A percentile compares a stretch with the other conserved stretches of the same genome.
phyloP scores from a whole-genome alignment of 2,888 invertebrate species.

The Caenorhabditis sp. region DNA sequence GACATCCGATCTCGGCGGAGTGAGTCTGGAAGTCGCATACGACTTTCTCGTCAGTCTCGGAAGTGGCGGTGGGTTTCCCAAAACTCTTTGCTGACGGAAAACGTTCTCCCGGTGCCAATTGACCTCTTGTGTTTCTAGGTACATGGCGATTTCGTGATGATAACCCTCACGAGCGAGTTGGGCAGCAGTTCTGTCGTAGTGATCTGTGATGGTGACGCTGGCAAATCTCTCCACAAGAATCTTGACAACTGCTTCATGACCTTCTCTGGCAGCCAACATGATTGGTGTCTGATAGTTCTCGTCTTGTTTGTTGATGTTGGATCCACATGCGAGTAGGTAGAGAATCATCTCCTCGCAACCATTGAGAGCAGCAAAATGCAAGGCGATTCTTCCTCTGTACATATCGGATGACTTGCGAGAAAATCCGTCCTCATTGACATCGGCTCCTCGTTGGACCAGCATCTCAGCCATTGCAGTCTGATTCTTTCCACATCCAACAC shows the following conservation, averaged over 20 bases:
- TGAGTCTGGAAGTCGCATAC: background rate
- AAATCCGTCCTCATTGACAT: slow-evolving; percentile 33
- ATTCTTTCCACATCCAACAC: background rate
- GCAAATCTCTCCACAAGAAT: slow-evolving; percentile 3
- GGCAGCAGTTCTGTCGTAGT: background rate
- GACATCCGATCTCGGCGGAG: no score
- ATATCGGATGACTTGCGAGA: slow-evolving; percentile 1
- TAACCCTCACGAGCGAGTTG: background rate
- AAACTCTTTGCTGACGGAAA: background rate
- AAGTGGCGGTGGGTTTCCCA: background rate
- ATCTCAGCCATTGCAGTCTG: slow-evolving; percentile 10
- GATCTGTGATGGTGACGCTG: background rate
- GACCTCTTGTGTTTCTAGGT: background rate
- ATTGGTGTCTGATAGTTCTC: slow-evolving; percentile 19
- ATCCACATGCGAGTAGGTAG: background rate
- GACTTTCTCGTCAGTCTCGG: background rate
- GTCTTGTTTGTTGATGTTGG: slow-evolving; percentile 37
- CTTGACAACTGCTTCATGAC: slow-evolving; percentile 10
- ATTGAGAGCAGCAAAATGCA: slow-evolving; percentile 29
- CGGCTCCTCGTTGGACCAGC: slow-evolving; percentile 24
- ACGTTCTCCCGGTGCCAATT: background rate
- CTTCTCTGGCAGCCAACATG: slow-evolving; percentile 43
- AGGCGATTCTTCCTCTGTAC: slow-evolving; percentile 30
- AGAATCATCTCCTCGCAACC: slow-evolving; percentile 9
- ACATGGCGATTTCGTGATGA: background rate